phyloP scores from a whole-genome alignment of 2,888 invertebrate species.

The Eupithecia tripunctaria region DNA sequence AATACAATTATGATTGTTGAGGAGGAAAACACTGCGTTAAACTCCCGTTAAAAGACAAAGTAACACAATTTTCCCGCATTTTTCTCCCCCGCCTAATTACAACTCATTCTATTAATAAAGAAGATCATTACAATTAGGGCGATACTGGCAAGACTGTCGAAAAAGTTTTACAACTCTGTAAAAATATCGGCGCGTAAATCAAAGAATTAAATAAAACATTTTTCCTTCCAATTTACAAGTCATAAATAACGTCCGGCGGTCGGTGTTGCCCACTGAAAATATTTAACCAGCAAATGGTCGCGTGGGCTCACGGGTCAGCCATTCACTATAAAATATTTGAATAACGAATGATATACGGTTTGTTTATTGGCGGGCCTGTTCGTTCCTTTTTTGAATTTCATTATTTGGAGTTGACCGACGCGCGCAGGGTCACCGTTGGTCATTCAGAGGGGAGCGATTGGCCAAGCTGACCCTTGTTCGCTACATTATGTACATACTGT shows the following conservation, averaged over 20 bases:
- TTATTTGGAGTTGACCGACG: conserved; percentile 76
- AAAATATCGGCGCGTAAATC: conserved; percentile 43
- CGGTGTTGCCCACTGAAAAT: conserved; percentile 79
- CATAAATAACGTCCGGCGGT: conserved; percentile 75
- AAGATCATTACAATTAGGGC: conserved; percentile 75
- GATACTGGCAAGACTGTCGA: conserved; percentile 47
- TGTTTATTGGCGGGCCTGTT: conserved; percentile 83
- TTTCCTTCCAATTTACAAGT: conserved; percentile 64
- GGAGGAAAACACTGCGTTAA: conserved; percentile 74
- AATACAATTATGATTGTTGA: conserved; percentile 76
- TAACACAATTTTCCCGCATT: conserved; percentile 79
- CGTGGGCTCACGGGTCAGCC: conserved; percentile 82
- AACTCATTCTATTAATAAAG: conserved; percentile 80
- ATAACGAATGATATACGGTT: conserved; percentile 84
- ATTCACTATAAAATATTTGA: conserved; percentile 81
- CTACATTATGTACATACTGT: conserved; percentile 74
- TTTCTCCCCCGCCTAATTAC: conserved; percentile 81
- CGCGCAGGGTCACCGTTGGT: conserved; percentile 76
- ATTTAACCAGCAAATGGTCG: conserved; percentile 81
- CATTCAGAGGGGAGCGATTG: conserved; percentile 68
- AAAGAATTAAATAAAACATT: conserved; percentile 47
- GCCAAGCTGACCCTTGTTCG: conserved; percentile 69
- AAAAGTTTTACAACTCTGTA: conserved; percentile 34
- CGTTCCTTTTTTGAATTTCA: conserved; percentile 79
- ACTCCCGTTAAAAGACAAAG: conserved; percentile 72